phyloP scores from a whole-genome alignment of 2,888 invertebrate genomes.

The Standfussiana lucernea region DNA sequence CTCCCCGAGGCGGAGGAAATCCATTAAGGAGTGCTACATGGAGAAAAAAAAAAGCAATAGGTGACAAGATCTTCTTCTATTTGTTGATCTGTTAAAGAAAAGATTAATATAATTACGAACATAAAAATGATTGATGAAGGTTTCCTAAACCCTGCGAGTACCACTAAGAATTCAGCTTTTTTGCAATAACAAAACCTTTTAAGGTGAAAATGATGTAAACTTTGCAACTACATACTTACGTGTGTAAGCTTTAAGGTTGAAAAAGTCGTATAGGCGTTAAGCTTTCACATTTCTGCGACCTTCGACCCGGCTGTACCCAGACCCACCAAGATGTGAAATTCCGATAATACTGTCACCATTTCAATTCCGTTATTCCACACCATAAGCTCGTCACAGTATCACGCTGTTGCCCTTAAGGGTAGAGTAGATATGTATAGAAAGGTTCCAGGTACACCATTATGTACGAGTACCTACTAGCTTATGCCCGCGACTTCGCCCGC shows the following conservation, averaged over 20 bases:
- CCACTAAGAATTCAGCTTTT: not conserved
- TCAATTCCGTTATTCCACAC: slow-evolving; percentile 46
- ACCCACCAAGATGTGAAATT: slow-evolving; percentile 52
- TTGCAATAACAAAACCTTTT: not conserved
- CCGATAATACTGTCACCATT: slow-evolving; percentile 56
- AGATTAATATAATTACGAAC: not conserved
- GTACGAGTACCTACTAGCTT: too few species aligned
- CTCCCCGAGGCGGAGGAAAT: too few species aligned
- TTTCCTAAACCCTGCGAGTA: not conserved
- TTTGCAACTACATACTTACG: not conserved
- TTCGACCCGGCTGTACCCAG: slow-evolving; percentile 29
- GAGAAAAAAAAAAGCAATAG: too few species aligned
- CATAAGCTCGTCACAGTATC: slow-evolving; percentile 21
- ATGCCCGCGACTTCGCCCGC: too few species aligned
- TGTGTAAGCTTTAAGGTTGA: slow-evolving; percentile 16
- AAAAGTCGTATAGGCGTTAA: slow-evolving; percentile 41
- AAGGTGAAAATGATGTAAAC: not conserved
- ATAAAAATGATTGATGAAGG: not conserved
- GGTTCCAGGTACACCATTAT: not conserved
- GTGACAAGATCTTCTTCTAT: too few species aligned
- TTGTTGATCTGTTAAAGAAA: not conserved
- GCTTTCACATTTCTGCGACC: slow-evolving; percentile 55
- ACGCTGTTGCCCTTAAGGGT: not conserved
- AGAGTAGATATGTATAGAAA: not conserved
- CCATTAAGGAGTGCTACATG: too few species aligned